Evolutionary conservation across 1,140 invertebrate genomes (phyloP).

Genomic region (Notospermus geniculatus): DNA sequence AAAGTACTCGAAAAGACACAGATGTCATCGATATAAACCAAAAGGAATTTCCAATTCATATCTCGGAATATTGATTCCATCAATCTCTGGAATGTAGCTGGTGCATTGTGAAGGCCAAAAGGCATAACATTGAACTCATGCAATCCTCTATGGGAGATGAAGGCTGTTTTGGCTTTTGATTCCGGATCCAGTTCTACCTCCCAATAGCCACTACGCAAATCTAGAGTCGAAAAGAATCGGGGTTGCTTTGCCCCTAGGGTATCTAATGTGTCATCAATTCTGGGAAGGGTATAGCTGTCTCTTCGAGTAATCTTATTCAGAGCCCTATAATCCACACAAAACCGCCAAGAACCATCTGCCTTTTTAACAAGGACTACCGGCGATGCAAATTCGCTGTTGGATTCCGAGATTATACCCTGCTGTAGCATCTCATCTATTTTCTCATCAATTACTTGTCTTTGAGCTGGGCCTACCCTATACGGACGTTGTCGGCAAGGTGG

Average conservation of each 20-base stretch:
- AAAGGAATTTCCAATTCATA: constrained; percentile 9
- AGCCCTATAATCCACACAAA: constrained; percentile 36
- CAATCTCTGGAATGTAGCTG: constrained; percentile 56
- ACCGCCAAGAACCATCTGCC: constrained; percentile 28
- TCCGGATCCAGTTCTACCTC: constrained; percentile 47
- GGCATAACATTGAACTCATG: constrained; percentile 27
- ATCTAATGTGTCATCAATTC: constrained; percentile 37
- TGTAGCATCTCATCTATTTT: constrained; percentile 14
- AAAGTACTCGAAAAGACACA: constrained; percentile 8
- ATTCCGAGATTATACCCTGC: constrained; percentile 32
- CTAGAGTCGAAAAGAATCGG: constrained; percentile 27
- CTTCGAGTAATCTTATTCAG: constrained; percentile 32
- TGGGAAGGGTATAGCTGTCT: constrained; percentile 31
- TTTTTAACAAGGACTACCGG: constrained; percentile 39
- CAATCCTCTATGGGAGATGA: constrained; percentile 21
- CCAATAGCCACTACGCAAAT: constrained; percentile 43
- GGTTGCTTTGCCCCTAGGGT: constrained; percentile 19
- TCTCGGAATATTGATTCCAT: constrained; percentile 40
- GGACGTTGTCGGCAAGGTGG: constrained; percentile 18
- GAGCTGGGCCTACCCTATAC: constrained; percentile 10
- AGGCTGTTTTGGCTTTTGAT: constrained; percentile 47
- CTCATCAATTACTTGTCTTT: constrained; percentile 12
- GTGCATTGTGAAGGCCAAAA: constrained; percentile 21
- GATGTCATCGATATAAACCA: constrained; percentile 20
- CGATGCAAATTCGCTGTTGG: constrained; percentile 33